Base-by-base conservation (phyloP, 64 coral and sea anemone genomes). In the Trachythela sp. region DNA sequence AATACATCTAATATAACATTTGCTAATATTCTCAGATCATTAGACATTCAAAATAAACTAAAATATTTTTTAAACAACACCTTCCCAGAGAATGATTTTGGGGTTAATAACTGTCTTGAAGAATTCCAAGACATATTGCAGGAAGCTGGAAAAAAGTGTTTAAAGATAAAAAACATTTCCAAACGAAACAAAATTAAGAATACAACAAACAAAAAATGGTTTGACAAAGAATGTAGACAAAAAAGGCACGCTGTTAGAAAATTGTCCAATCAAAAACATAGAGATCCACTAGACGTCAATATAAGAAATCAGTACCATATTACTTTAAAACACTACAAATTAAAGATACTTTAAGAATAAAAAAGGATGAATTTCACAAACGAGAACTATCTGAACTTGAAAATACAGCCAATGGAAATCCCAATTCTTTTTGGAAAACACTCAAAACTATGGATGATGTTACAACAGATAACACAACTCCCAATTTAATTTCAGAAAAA, bases 151-250 rank as follows among this genome's bases (percentile, higher is more conserved):
- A 88, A 88, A 71, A 51, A 70, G 43, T 70, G 58, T 0, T 75
- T 89, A 49, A 89, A 89, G 76, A 36, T 68, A 34, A 45, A 77
- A 72, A 22, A 77, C 52, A 42, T 17, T 27, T 84, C 54, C 83
- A 32, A 14, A 43, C 45, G 77, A 33, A 48, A 84, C 17, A 77
- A 42, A 18, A 85, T 84, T 0, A 58, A 32, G 37, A 84, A 84
- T 35, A 1, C 54, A 58, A 84, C 51, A 70, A 88, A 70, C 15
- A 88, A 88, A 40, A 88, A 88, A 30, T 88, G 86, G 86, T 85
- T 85, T 85, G 84, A 85, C 9, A 85, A 43, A 41, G 84, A 85
- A 0, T 87, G 85, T 38, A 39, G 50, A 0, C 0, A 54, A 22
- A 64, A 59, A 68, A 54, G 85, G 58, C 50, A 87, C 17, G 4